phyloP scores from a whole-genome alignment of 1,140 invertebrate species.

The Sminthurides bifidus region DNA sequence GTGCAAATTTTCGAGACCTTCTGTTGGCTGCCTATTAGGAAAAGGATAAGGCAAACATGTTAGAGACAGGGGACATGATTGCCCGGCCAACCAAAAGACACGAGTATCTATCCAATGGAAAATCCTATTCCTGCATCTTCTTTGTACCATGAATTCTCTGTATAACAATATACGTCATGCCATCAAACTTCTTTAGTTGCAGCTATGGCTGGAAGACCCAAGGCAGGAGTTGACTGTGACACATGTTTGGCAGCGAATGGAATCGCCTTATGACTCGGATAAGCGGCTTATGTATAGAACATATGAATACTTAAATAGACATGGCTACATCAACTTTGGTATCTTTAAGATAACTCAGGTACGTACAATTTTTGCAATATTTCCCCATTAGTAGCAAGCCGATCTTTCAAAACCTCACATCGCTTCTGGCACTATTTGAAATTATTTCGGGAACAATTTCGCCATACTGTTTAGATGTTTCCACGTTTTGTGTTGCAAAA shows the following conservation, averaged over 20 bases:
- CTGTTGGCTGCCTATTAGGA: neutral
- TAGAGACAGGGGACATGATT: neutral
- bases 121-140: neutral
- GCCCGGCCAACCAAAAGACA: too few species aligned
- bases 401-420: too few species aligned
- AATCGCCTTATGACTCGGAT: conserved; percentile 86
- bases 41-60: neutral
- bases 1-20: neutral
- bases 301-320: conserved; percentile 84
- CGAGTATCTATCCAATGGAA: too few species aligned
- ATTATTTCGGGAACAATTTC: too few species aligned
- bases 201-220: conserved; percentile 93
- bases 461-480: too few species aligned
- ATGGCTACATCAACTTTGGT: conserved; percentile 98
- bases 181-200: conserved; percentile 47
- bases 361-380: conserved; percentile 20
- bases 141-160: neutral
- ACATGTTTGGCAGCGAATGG: conserved; percentile 64
- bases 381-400: neutral
- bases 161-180: conserved; percentile 2
- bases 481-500: too few species aligned
- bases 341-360: conserved; percentile 78
- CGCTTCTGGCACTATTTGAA: too few species aligned
- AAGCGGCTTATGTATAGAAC: conserved; percentile 65
- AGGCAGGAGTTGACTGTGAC: conserved; percentile 81